Percentiles rank a stretch among this genome's conserved stretches.
phyloP scores from a whole-genome alignment of 2,888 invertebrate genomes.

The Eudasyphora cyanicolor region DNA sequence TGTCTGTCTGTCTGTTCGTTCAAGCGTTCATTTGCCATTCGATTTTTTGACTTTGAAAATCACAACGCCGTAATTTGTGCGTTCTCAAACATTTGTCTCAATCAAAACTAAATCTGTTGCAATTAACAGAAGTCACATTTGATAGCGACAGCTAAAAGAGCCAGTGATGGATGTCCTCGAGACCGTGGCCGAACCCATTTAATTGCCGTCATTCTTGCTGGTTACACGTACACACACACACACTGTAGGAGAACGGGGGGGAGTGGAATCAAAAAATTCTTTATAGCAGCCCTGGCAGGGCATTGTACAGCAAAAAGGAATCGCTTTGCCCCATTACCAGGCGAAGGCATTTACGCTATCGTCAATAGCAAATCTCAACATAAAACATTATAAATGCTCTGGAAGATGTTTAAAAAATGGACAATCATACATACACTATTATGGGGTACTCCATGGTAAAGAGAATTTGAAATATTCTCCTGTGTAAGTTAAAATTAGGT shows the following conservation, averaged over 20 bases:
- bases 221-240: neutral
- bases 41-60: neutral
- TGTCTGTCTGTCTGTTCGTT: neutral
- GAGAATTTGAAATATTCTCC: too few relatives aligned
- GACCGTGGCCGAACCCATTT: neutral
- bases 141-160: conserved; percentile 23
- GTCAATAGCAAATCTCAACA: conserved; percentile 25
- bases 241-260: neutral
- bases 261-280: neutral
- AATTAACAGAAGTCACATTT: conserved; percentile 40
- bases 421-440: neutral
- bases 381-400: conserved; percentile 27
- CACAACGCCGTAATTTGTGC: neutral
- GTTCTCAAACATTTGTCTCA: conserved; percentile 45
- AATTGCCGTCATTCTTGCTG: neutral
- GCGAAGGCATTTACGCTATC: neutral
- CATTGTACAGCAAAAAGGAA: neutral
- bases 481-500: too few relatives aligned
- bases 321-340: neutral
- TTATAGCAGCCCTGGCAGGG: neutral
- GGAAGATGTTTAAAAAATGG: neutral
- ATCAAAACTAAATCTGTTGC: conserved; percentile 51
- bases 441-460: neutral
- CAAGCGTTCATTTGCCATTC: neutral
- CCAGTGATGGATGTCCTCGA: conserved; percentile 29